These are phyloP conservation scores for Rissa tridactyla DNA, from an alignment of 2,113 vertebrate species.

Conservation along the genomic window DNA sequence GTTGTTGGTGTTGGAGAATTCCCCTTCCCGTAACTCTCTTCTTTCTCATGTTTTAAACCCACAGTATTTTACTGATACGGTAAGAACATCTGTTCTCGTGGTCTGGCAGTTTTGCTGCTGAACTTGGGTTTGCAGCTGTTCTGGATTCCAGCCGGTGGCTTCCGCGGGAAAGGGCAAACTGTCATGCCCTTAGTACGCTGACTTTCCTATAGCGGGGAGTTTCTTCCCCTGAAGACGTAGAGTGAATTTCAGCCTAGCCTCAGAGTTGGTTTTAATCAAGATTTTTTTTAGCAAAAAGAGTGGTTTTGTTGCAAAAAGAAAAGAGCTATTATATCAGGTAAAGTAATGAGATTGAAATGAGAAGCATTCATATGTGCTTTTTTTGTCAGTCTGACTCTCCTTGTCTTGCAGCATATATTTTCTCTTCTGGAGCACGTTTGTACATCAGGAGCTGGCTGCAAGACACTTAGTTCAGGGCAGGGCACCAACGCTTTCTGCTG, in stretches of 20 bases:
- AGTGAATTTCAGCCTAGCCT: not conserved
- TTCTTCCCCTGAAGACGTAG: not conserved
- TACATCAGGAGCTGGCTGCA: not conserved
- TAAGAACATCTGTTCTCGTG: not conserved
- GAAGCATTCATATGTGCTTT: not conserved
- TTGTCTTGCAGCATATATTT: not conserved
- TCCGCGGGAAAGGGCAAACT: not conserved
- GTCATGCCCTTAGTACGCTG: not conserved
- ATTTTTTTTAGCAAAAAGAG: not conserved
- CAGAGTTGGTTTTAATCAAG: not conserved
- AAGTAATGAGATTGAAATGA: not conserved
- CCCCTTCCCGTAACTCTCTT: not conserved
- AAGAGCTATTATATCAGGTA: not conserved
- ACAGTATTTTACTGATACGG: not conserved
- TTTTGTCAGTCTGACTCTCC: not conserved
- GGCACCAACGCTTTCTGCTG: not conserved
- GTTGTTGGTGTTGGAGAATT: not conserved
- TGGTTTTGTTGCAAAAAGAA: not conserved
- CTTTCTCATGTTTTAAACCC: not conserved
- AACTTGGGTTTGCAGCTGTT: not conserved
- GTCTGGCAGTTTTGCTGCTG: not conserved
- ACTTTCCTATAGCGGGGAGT: not conserved
- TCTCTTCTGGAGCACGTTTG: not conserved
- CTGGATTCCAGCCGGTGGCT: not conserved
- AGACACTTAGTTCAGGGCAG: not conserved